phyloP scores from a whole-genome alignment of 2,113 vertebrate genomes.

The Sapayoa aenigma region DNA sequence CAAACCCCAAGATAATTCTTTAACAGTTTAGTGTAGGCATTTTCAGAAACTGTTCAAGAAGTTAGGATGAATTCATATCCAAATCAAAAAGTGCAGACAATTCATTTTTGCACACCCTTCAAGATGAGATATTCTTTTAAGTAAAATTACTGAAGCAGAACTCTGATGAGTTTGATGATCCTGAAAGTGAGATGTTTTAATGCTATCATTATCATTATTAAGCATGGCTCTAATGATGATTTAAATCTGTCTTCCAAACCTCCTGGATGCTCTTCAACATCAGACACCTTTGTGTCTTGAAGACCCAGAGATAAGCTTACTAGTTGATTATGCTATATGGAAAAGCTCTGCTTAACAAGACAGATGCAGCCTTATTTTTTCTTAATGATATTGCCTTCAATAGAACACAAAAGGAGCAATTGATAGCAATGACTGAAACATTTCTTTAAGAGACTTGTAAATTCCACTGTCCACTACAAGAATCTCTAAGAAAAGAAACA shows the following conservation, averaged over 20 bases:
- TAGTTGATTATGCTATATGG: conserved; percentile 23
- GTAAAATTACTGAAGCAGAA: neutral
- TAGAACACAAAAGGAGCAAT: conserved; percentile 35
- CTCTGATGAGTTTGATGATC: conserved; percentile 40
- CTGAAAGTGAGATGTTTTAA: conserved; percentile 38
- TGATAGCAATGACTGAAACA: conserved; percentile 42
- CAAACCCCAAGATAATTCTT: neutral
- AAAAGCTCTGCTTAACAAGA: conserved; percentile 40
- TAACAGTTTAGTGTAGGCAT: neutral
- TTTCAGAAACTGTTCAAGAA: neutral
- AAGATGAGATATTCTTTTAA: neutral
- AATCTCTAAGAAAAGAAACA: neutral
- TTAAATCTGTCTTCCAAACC: conserved; percentile 19
- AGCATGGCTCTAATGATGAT: neutral
- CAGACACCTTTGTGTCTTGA: conserved; percentile 55
- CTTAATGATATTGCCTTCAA: conserved; percentile 25
- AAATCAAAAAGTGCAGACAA: neutral
- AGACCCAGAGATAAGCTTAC: conserved; percentile 8
- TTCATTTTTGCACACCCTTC: neutral
- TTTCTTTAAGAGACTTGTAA: neutral
- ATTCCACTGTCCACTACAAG: conserved; percentile 28
- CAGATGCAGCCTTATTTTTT: conserved; percentile 30
- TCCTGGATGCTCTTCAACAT: conserved; percentile 46
- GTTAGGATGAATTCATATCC: neutral
- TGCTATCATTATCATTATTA: conserved; percentile 46